These are phyloP conservation scores for Seladonia tumulorum DNA, from an alignment of 2,888 invertebrate species.

Conservation along the genomic window DNA sequence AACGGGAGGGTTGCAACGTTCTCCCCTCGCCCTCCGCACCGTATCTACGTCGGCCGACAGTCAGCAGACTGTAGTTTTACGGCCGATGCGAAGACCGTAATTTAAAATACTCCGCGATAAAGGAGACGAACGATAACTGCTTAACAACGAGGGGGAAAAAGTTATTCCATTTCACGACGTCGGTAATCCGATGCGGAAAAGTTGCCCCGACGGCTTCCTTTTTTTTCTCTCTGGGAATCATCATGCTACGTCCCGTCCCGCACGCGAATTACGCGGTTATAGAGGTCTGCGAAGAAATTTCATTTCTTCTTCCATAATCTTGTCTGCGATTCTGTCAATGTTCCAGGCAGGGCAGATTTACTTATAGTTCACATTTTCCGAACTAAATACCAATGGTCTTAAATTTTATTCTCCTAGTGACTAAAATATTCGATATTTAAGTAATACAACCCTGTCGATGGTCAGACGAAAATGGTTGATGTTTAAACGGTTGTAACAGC, in stretches of 20 bases:
- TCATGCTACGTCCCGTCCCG: constrained; percentile 2
- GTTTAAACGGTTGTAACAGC: too few relatives aligned
- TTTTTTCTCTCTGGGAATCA: constrained; percentile 6
- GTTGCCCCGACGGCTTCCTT: constrained; percentile 24
- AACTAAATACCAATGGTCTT: background rate
- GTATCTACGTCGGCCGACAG: constrained; percentile 16
- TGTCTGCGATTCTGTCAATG: background rate
- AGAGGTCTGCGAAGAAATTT: constrained; percentile 8
- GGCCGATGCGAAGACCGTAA: constrained; percentile 58
- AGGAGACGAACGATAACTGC: constrained; percentile 60
- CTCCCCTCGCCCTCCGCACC: background rate
- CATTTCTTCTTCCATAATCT: background rate
- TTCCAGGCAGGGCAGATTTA: background rate
- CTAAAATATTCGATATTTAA: background rate
- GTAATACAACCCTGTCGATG: too few relatives aligned
- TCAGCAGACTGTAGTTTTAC: constrained; percentile 57
- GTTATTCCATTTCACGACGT: constrained; percentile 53
- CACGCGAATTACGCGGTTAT: constrained; percentile 21
- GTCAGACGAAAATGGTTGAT: too few relatives aligned
- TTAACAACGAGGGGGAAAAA: constrained; percentile 50
- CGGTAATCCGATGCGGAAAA: constrained; percentile 55
- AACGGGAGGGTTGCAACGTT: constrained; percentile 9
- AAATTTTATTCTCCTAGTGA: background rate
- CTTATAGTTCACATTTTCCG: background rate
- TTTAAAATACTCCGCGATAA: constrained; percentile 63